Evolutionary conservation across 2,888 invertebrate genomes (phyloP).

Genomic region (Endotricha flammealis): DNA sequence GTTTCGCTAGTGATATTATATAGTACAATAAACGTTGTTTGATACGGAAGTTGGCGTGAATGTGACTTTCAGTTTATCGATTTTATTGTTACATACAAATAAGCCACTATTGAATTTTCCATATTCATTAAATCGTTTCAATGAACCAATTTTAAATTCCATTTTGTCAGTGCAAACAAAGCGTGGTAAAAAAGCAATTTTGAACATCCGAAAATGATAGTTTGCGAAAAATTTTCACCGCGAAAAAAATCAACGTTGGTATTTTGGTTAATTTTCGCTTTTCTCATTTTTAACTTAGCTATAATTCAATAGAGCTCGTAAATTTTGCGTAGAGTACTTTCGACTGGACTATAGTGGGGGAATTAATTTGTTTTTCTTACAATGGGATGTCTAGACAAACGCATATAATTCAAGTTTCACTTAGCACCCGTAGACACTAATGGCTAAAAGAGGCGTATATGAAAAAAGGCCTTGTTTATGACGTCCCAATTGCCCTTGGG

Average conservation of each 20-base stretch:
- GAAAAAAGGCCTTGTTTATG: no score
- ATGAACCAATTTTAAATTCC: slow-evolving; percentile 13
- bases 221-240: slow-evolving; percentile 1
- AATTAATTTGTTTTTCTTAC: slow-evolving; percentile 77
- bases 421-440: slow-evolving; percentile 65
- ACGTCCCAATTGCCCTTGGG: no score
- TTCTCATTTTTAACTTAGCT: slow-evolving; percentile 45
- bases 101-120: slow-evolving; percentile 1
- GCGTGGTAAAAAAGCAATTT: slow-evolving; percentile 5
- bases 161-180: slow-evolving; percentile 3
- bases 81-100: no score
- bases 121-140: slow-evolving; percentile 3
- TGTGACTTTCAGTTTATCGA: no score
- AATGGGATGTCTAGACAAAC: slow-evolving; percentile 74
- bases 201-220: slow-evolving; percentile 8
- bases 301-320: slow-evolving; percentile 68
- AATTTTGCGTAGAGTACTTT: slow-evolving; percentile 62
- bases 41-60: no score
- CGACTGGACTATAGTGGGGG: slow-evolving; percentile 56
- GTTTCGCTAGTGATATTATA: no score
- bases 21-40: no score
- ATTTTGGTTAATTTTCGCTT: slow-evolving; percentile 39
- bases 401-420: slow-evolving; percentile 73
- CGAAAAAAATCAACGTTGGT: neutral
- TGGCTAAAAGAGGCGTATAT: slow-evolving; percentile 50